Evolutionary conservation across 2,113 vertebrate species (phyloP).

Genomic region (Brachionichthys hirsutus): DNA sequence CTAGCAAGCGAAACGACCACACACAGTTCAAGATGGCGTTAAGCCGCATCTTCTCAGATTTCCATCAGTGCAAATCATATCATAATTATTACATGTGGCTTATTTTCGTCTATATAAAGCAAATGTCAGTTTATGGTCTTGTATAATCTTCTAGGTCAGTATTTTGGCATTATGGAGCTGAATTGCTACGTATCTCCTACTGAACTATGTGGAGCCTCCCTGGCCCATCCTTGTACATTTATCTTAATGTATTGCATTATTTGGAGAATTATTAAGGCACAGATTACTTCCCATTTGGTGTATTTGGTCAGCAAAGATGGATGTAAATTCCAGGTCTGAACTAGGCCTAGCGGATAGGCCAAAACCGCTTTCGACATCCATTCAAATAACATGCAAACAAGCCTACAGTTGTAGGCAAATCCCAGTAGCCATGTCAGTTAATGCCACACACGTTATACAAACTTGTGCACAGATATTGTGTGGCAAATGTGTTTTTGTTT

Average conservation of each 20-base stretch:
- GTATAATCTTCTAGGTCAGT: not conserved
- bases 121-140: too few species aligned
- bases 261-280: too few species aligned
- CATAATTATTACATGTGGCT: conserved; percentile 7
- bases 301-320: too few species aligned
- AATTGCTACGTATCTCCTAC: not conserved
- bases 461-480: conserved; percentile 10
- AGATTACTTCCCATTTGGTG: too few species aligned
- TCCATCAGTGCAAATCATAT: conserved; percentile 53
- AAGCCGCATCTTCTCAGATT: conserved; percentile 65
- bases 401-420: conserved; percentile 62
- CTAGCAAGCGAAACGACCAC: conserved; percentile 68
- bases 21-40: conserved; percentile 75
- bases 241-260: too few species aligned
- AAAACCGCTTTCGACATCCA: conserved; percentile 41
- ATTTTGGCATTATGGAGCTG: not conserved
- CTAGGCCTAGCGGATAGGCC: conserved; percentile 5
- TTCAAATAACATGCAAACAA: conserved; percentile 69
- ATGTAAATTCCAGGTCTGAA: too few species aligned
- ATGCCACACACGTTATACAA: conserved; percentile 14
- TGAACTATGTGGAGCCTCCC: not conserved
- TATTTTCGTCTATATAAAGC: not conserved
- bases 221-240: not conserved
- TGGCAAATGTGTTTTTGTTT: not conserved
- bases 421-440: conserved; percentile 38